Base-by-base conservation (phyloP, 1,140 invertebrate genomes). In the Euborellia annulipes region DNA sequence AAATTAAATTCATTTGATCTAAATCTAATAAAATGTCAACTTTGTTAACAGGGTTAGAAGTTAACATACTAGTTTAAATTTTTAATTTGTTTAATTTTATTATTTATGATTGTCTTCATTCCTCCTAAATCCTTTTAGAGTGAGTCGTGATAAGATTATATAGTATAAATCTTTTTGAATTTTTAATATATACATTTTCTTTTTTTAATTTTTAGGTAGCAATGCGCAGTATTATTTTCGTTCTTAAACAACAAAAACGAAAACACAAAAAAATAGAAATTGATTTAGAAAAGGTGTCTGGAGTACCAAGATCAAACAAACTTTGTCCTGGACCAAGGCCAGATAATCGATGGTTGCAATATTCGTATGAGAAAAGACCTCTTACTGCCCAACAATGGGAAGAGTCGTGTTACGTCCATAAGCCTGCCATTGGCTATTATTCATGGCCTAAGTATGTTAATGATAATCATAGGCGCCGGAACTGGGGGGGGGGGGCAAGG, bases 191-290 rank as follows among this genome's bases (percentile, higher is more conserved):
- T 11, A 19, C 22, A 18, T 22, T 34, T 46, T 23, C 37, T 0
- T 49, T 44, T 13, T 45, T 40, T n/a, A n/a, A n/a, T 51, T 56
- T 55, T 47, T 55, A 70, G 67, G 67, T 76, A n/a, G 76, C 81
- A 0, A 62, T 78, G 1, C 66, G 65, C 30, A 61, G 72, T 3
- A 58, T 82, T n/a, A 62, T 73, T 8, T 79, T 67, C 43, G 73
- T 84, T 46, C 63, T 90, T 20, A 78, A 82, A 47, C 84, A 89
- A 55, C 73, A 79, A 46, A 91, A 91, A 56, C 67, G 75, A 36
- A 66, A 69, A 47, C 75, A 82, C 56, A 67, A 70, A 36, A 81
- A 76, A 55, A 60, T 75, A 2, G 49, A 58, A 8, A 61, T 79
- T 14, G 67, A 77, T 47, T 70, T 73, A 54, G 52, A 48, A 44